Conservation (phyloP, 2,888 invertebrate species). For the Eubasilissa splendida region DNA sequence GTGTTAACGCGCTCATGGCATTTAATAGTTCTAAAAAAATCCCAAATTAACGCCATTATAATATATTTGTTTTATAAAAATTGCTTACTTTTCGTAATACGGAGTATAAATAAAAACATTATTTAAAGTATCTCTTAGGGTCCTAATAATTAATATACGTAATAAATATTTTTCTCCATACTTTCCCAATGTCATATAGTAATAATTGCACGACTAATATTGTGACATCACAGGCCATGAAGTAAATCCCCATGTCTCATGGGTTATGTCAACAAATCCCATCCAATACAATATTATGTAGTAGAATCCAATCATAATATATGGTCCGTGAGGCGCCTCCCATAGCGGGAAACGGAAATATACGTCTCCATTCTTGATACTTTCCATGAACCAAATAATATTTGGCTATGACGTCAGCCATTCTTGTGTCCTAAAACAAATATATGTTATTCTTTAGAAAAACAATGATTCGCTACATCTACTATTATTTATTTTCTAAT, state of each 20-base stretch:
- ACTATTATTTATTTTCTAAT: no score
- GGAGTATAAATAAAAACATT: no score
- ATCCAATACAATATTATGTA: constrained; percentile 17
- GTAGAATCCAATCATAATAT: constrained; percentile 46
- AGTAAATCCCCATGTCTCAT: constrained; percentile 14
- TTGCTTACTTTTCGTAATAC: no score
- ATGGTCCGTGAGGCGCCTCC: constrained; percentile 43
- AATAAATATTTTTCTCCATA: no score
- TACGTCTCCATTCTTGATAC: constrained; percentile 28
- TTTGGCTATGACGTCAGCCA: constrained; percentile 6
- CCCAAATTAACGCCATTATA: no score
- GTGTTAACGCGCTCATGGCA: no score
- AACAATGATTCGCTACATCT: no score
- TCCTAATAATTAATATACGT: no score
- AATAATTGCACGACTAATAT: neutral
- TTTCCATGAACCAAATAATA: constrained; percentile 1
- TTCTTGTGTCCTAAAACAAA: neutral
- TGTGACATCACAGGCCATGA: constrained; percentile 8
- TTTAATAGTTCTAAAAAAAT: no score
- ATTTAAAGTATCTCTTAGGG: no score
- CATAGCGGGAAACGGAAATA: constrained; percentile 36
- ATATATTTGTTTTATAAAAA: no score
- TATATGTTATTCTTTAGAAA: neutral
- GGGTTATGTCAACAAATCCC: constrained; percentile 24
- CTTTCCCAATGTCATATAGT: no score